Conservation (phyloP, 2,888 invertebrate genomes). For the Ethmia dodecea region DNA sequence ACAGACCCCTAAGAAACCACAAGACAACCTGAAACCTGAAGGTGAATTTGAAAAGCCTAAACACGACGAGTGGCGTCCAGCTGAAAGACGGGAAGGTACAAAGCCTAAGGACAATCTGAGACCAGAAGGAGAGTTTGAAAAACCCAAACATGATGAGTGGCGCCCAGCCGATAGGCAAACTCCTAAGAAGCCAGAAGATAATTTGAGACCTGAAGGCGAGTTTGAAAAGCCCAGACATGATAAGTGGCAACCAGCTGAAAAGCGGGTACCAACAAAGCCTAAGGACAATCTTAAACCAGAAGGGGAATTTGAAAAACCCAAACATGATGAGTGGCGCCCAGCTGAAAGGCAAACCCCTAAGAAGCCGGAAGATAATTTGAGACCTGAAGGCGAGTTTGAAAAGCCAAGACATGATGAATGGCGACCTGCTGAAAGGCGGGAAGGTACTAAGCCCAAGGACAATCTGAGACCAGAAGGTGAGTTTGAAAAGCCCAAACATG, state of each 20-base stretch:
- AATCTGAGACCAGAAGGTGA: slow-evolving; percentile 66
- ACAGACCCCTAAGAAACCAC: slow-evolving; percentile 39
- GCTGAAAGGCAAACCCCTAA: slow-evolving; percentile 43
- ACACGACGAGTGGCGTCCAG: slow-evolving; percentile 46
- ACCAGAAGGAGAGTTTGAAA: slow-evolving; percentile 77
- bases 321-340: slow-evolving; percentile 39
- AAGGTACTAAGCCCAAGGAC: slow-evolving; percentile 33
- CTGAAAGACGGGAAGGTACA: slow-evolving; percentile 40
- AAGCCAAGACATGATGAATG: slow-evolving; percentile 54
- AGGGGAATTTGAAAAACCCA: slow-evolving; percentile 53
- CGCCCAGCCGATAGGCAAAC: slow-evolving; percentile 42
- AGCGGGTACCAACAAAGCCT: slow-evolving; percentile 38
- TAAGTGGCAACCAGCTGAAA: slow-evolving; percentile 41
- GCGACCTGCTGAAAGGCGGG: slow-evolving; percentile 47
- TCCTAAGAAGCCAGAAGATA: slow-evolving; percentile 59
- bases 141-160: slow-evolving; percentile 41
- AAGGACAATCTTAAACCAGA: slow-evolving; percentile 66
- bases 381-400: slow-evolving; percentile 77
- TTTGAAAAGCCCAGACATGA: slow-evolving; percentile 54
- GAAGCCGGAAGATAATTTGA: slow-evolving; percentile 74
- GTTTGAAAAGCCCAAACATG: slow-evolving; percentile 57
- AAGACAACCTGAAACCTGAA: slow-evolving; percentile 50
- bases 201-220: slow-evolving; percentile 74
- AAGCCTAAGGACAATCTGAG: slow-evolving; percentile 64
- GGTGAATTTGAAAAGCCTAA: slow-evolving; percentile 32